These are phyloP conservation scores for Acipenser oxyrinchus DNA, from an alignment of 2,797 vertebrate genomes.

Conservation along the genomic window DNA sequence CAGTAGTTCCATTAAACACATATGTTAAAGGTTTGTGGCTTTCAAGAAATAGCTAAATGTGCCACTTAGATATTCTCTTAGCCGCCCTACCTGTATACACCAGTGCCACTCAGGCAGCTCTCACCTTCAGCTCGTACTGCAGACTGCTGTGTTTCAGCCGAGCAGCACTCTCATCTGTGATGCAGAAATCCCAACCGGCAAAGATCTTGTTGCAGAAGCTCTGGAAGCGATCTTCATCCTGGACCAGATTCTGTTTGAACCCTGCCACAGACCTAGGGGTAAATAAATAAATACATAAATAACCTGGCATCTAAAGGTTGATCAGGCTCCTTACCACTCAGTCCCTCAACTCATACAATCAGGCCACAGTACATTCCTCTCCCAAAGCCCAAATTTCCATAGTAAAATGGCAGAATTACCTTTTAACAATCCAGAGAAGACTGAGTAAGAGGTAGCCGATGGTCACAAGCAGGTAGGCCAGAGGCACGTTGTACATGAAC, in stretches of 20 bases:
- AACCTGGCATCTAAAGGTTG: neutral
- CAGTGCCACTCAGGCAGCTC: constrained; percentile 12
- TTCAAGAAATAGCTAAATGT: too few species aligned
- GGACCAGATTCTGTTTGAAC: constrained; percentile 78
- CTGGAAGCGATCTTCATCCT: constrained; percentile 81
- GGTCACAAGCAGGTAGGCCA: constrained; percentile 82
- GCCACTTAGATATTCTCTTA: too few species aligned
- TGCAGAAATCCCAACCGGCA: constrained; percentile 93
- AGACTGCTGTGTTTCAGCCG: constrained; percentile 76
- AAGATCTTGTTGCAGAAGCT: constrained; percentile 97
- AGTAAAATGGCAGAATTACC: constrained; percentile 48
- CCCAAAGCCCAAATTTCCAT: too few species aligned
- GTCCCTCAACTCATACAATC: neutral
- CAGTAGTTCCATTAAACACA: too few species aligned
- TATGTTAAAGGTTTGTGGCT: too few species aligned
- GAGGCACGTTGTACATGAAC: constrained; percentile 69
- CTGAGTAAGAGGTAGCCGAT: constrained; percentile 77
- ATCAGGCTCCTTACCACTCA: neutral
- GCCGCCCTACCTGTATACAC: too few species aligned
- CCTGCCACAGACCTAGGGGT: constrained; percentile 73
- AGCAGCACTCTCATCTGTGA: constrained; percentile 68
- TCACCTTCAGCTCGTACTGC: constrained; percentile 79
- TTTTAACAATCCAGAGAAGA: constrained; percentile 85
- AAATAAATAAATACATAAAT: neutral
- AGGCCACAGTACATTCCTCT: too few species aligned